Base-by-base conservation (phyloP, 2,888 invertebrate species). In the Hartigia nigra region DNA sequence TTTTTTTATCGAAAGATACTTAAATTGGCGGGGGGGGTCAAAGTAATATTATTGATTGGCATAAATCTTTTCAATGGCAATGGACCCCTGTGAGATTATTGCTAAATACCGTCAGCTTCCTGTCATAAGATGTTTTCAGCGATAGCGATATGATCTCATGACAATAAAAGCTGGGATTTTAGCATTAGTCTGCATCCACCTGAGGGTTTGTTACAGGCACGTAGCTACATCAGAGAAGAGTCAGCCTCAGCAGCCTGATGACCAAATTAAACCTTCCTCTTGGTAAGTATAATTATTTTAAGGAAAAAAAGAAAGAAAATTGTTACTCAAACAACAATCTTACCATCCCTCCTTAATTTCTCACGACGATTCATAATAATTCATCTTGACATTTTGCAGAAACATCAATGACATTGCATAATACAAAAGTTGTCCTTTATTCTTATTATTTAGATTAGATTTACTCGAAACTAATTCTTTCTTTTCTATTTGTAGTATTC, bases 171-270 rank as follows among this genome's bases (percentile, higher is more conserved):
- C 89, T 91, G 87, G 85, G 87, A 88, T 90, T 80, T 91, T 91
- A 89, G 90, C 89, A 89, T 82, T 88, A 88, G 90, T 91, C 91
- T 91, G 84, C 85, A 90, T 91, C 92, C 92, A 93, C 94, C 94
- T 94, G 94, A 94, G 93, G 93, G 93, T 94, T 93, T 94, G 94
- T 94, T 94, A 92, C 93, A 94, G 94, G 93, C 92, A 90, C 89
- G 85, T 91, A 92, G 91, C 89, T 90, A 87, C 88, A 87, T 88
- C 90, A 88, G 85, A 86, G 88, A 91, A 87, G 89, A 88, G 86
- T 76, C 88, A 84, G 83, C 91, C 78, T 84, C 86, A 85, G 90
- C 91, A 86, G 91, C 90, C 88, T 87, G 89, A 90, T 88, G 88
- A 83, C 87, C 84, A 84, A 86, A 87, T 86, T 85, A 85, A 83